Base-by-base conservation (phyloP, 2,797 vertebrate species). In the Prionace glauca region DNA sequence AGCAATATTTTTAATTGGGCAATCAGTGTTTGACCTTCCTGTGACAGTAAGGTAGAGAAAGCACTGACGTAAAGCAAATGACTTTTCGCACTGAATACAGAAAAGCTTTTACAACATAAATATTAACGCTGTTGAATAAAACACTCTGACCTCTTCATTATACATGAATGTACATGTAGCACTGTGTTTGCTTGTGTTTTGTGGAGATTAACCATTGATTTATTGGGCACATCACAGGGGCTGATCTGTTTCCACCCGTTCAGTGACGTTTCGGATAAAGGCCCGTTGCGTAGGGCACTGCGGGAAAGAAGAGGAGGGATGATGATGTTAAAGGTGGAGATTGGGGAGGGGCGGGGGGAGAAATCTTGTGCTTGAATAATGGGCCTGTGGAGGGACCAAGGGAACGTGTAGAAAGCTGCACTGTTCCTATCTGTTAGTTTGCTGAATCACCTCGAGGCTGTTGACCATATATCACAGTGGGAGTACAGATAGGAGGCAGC, bases 91-190 rank as follows among this genome's bases (percentile, higher is more conserved):
- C 14, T 62, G 87, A 90, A 62, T 62, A 62, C 7, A 32, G 87
- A 18, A 90, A 90, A 18, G 87, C 56, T 62, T 62, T 90, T 62
- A 90, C 29, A 90, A 16, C 32, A 90, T 90, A 90, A 90, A 65
- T 90, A 62, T 90, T 62, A 90, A n/a, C 1, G 7, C 56, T n/a
- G 29, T 32, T 14, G 62, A 62, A 90, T 90, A 16, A n/a, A 90
- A 90, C 4, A 62, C 56, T 16, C 56, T 65, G 87, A 90, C 87
- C 87, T 90, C 62, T 62, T 90, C 87, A 90, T 90, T 90, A 60
- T 32, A 62, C 29, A 62, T 18, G 87, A 62, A 32, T 32, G 29
- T n/a, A 18, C 29, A n/a, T 90, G 56, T 62, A n/a, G 18, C 18
- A 62, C 2, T 90, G 56, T 18, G 29, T 18, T 60, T 65, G 87